These are phyloP conservation scores for Acanthurus leucopareius DNA, from an alignment of 2,797 vertebrate genomes.

Conservation along the genomic window DNA sequence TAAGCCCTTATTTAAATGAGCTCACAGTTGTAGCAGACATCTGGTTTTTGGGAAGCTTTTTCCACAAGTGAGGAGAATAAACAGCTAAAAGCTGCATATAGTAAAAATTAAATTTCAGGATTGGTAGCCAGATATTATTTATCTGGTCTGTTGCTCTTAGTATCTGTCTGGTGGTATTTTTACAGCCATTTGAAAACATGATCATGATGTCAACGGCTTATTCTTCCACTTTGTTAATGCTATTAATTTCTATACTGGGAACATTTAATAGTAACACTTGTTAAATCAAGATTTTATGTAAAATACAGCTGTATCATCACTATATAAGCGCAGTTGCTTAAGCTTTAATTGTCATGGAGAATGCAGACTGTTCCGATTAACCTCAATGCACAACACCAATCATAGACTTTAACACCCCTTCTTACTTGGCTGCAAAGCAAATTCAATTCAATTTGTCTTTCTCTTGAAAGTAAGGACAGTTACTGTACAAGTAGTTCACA, in stretches of 20 bases:
- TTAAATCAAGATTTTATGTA: not conserved
- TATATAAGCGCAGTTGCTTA: not conserved
- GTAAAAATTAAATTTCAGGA: not conserved
- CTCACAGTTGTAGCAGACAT: too few species aligned
- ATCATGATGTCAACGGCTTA: not conserved
- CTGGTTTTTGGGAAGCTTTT: too few species aligned
- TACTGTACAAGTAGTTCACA: not conserved
- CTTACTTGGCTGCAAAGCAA: not conserved
- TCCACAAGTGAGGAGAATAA: too few species aligned
- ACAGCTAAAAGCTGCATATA: too few species aligned
- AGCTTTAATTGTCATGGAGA: not conserved
- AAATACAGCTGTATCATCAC: conserved; percentile 6
- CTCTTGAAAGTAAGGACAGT: not conserved
- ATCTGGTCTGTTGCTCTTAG: not conserved
- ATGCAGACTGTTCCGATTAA: not conserved
- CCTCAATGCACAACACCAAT: not conserved
- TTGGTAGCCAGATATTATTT: not conserved
- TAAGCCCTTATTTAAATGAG: too few species aligned
- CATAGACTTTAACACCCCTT: not conserved
- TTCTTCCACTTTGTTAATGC: not conserved
- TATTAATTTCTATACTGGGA: not conserved
- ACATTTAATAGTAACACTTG: not conserved
- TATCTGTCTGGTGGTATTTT: not conserved
- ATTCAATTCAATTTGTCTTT: not conserved
- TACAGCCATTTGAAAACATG: not conserved